These are phyloP conservation scores for Epizoanthus ramosus DNA, from an alignment of 92 coral and sea anemone species.

Conservation along the genomic window DNA sequence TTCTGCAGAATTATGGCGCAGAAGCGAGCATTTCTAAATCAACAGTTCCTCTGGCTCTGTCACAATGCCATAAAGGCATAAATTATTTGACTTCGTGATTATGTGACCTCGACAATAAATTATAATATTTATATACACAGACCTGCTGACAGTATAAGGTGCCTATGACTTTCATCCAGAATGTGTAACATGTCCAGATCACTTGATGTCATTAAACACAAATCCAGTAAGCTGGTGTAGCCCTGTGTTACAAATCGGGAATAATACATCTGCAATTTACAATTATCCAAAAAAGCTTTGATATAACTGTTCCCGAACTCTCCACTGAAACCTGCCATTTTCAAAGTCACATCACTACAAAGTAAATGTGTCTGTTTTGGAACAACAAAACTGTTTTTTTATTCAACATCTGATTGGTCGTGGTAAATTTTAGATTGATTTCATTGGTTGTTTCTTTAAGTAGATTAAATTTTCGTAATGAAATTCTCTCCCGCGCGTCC, in stretches of 20 bases:
- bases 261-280: slow-evolving; percentile 1
- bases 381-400: not conserved
- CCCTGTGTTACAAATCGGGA: slow-evolving; percentile 13
- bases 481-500: slow-evolving; percentile 10
- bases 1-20: no score
- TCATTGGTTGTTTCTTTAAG: slow-evolving; percentile 4
- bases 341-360: not conserved
- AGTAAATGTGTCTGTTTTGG: slow-evolving; percentile 3
- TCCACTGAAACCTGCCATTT: not conserved
- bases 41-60: no score
- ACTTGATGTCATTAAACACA: not conserved
- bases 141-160: slow-evolving; percentile 24
- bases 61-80: no score
- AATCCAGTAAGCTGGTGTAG: not conserved
- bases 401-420: slow-evolving; percentile 8
- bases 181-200: not conserved
- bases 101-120: not conserved
- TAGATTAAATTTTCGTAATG: not conserved
- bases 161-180: slow-evolving; percentile 8
- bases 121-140: not conserved
- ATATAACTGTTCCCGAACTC: slow-evolving; percentile 24
- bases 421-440: not conserved
- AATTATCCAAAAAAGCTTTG: slow-evolving; percentile 10
- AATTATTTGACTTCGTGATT: no score
- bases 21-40: no score